These are phyloP conservation scores for Nematopogon swammerdamellus DNA, from an alignment of 2,888 invertebrate genomes.

Conservation along the genomic window DNA sequence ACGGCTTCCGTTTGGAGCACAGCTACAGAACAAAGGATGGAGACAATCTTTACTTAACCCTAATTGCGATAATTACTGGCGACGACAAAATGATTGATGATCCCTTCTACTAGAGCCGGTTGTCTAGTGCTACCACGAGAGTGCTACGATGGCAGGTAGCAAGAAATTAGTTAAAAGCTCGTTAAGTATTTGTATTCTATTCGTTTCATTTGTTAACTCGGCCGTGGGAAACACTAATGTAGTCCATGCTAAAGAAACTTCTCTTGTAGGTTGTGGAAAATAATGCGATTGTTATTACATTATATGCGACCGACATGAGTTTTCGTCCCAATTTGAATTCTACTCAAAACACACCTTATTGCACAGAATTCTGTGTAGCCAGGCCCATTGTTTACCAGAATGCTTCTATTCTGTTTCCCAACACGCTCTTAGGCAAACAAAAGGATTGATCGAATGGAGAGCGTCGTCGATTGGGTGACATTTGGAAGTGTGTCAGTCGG, in stretches of 20 bases:
- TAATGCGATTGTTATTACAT: too few species aligned
- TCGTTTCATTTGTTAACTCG: not conserved
- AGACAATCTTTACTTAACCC: constrained; percentile 44
- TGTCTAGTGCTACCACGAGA: too few species aligned
- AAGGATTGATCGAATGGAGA: not conserved
- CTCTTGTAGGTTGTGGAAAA: too few species aligned
- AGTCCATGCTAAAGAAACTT: too few species aligned
- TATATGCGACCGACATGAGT: too few species aligned
- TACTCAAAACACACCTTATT: too few species aligned
- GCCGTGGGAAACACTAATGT: not conserved
- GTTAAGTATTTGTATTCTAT: not conserved
- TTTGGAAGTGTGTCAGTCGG: constrained; percentile 55
- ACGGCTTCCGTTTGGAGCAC: not conserved
- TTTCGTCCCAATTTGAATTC: too few species aligned
- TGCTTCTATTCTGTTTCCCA: too few species aligned
- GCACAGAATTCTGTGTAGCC: too few species aligned
- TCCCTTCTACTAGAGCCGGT: not conserved
- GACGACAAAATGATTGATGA: constrained; percentile 1
- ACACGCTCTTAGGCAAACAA: too few species aligned
- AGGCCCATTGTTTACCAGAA: too few species aligned
- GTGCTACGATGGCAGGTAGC: too few species aligned
- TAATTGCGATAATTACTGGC: constrained; percentile 46
- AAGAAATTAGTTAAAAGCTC: not conserved
- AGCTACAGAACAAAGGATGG: constrained; percentile 35
- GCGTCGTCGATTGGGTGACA: constrained; percentile 38